These are phyloP conservation scores for Neoaliturus tenellus DNA, from an alignment of 2,888 invertebrate species.

Conservation along the genomic window DNA sequence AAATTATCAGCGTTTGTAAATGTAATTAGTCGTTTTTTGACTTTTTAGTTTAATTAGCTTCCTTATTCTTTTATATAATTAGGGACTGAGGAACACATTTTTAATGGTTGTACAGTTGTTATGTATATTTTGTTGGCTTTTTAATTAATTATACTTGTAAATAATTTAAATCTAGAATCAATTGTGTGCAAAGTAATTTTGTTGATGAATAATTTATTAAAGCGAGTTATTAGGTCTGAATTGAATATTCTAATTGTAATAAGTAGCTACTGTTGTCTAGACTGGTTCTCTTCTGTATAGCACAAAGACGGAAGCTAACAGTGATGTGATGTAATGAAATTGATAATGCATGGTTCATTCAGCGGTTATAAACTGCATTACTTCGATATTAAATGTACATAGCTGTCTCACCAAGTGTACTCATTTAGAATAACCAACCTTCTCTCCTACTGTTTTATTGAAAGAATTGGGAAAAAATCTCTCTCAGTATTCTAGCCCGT, in stretches of 20 bases:
- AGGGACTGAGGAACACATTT: slow-evolving; percentile 8
- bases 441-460: neutral
- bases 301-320: slow-evolving; percentile 18
- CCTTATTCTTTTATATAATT: neutral
- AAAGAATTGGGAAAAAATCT: too few relatives aligned
- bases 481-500: too few relatives aligned
- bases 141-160: slow-evolving; percentile 27
- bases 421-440: neutral
- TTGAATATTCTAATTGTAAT: slow-evolving; percentile 1
- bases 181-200: slow-evolving; percentile 49
- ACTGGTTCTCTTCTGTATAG: neutral
- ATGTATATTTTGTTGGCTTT: slow-evolving; percentile 52
- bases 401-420: slow-evolving; percentile 25
- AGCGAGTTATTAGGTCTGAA: neutral
- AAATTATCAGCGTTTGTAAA: neutral
- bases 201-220: slow-evolving; percentile 33
- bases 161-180: neutral
- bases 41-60: neutral
- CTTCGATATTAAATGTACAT: slow-evolving; percentile 48
- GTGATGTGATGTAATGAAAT: slow-evolving; percentile 28
- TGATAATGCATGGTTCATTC: slow-evolving; percentile 8
- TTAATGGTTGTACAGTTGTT: slow-evolving; percentile 44
- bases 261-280: neutral
- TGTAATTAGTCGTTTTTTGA: neutral
- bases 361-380: slow-evolving; percentile 24